Conservation (phyloP, 1,140 invertebrate species). For the Drosophila persimilis region DNA sequence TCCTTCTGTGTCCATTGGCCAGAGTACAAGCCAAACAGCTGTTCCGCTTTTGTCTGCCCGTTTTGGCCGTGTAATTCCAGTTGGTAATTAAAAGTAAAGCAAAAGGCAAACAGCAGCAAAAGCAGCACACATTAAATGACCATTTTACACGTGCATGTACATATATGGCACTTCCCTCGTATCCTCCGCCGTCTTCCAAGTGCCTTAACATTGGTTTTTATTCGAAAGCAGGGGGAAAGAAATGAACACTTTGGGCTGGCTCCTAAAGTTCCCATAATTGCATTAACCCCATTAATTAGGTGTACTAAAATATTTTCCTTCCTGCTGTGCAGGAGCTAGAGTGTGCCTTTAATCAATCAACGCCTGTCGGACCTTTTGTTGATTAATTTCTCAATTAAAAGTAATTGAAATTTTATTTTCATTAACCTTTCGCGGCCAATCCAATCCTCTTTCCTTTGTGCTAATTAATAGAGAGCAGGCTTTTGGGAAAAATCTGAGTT, state of each 20-base stretch:
- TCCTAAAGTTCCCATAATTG: not conserved
- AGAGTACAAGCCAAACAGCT: slow-evolving; percentile 72
- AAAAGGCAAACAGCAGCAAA: slow-evolving; percentile 60
- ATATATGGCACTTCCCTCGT: slow-evolving; percentile 1
- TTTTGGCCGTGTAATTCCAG: slow-evolving; percentile 67
- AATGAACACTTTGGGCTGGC: not conserved
- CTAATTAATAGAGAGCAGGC: slow-evolving; percentile 62
- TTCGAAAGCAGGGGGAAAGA: not conserved
- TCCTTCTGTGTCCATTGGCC: slow-evolving; percentile 31
- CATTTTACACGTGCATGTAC: slow-evolving; percentile 38
- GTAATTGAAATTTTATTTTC: slow-evolving; percentile 70
- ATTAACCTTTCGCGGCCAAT: slow-evolving; percentile 44
- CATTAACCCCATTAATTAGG: not conserved
- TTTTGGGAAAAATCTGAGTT: slow-evolving; percentile 24
- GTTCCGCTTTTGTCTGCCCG: slow-evolving; percentile 56
- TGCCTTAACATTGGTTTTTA: slow-evolving; percentile 29
- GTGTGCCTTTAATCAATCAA: slow-evolving; percentile 52
- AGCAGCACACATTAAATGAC: slow-evolving; percentile 60
- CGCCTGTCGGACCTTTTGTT: slow-evolving; percentile 36
- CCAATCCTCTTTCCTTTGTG: slow-evolving; percentile 18
- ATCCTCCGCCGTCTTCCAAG: slow-evolving; percentile 7
- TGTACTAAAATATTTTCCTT: not conserved
- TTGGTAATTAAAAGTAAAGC: slow-evolving; percentile 79
- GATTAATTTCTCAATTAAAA: slow-evolving; percentile 69
- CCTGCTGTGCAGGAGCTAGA: not conserved